These are phyloP conservation scores for Drosophila testacea DNA, from an alignment of 2,888 invertebrate species.

Conservation along the genomic window DNA sequence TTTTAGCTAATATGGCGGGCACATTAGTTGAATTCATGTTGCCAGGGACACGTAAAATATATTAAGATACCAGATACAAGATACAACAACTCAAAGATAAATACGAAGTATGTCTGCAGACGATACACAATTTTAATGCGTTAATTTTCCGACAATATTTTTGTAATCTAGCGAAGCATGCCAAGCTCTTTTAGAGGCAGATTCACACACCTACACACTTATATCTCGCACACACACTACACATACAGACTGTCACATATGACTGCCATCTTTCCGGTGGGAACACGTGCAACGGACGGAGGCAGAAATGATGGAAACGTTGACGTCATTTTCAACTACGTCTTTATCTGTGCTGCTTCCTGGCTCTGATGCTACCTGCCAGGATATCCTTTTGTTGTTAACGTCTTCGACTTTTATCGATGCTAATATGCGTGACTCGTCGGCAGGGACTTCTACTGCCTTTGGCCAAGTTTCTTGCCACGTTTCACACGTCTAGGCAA, in stretches of 20 bases:
- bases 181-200: not conserved
- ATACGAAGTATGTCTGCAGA: not conserved
- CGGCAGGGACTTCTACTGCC: not conserved
- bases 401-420: conserved; percentile 77
- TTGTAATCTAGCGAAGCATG: conserved; percentile 64
- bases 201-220: not conserved
- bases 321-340: conserved; percentile 56
- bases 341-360: conserved; percentile 56
- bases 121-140: conserved; percentile 66
- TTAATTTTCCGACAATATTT: conserved; percentile 70
- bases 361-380: conserved; percentile 40
- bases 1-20: conserved; percentile 15
- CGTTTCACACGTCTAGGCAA: conserved; percentile 25
- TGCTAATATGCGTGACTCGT: conserved; percentile 60
- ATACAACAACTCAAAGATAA: conserved; percentile 11
- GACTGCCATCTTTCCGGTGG: conserved; percentile 31
- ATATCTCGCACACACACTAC: not conserved
- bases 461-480: conserved; percentile 16
- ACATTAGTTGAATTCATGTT: conserved; percentile 33
- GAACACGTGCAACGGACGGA: conserved; percentile 30
- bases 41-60: conserved; percentile 25
- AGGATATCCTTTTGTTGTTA: conserved; percentile 79
- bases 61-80: conserved; percentile 24
- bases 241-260: conserved; percentile 20
- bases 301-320: conserved; percentile 48